Conservation (phyloP, 2,888 invertebrate species). For the Ditula angustiorana region DNA sequence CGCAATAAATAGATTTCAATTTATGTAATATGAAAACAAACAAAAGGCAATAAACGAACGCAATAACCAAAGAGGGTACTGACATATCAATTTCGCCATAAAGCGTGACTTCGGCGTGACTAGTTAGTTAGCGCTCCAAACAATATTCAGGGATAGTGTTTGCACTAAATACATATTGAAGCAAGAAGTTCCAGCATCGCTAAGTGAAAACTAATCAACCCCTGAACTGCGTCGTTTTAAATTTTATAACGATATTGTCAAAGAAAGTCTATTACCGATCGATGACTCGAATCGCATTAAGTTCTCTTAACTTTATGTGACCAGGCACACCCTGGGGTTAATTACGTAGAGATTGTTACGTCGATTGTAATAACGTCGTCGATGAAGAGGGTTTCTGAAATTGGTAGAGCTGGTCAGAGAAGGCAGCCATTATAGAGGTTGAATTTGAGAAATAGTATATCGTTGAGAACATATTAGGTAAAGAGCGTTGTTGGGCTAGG, state of each 20-base stretch:
- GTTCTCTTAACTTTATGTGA: conserved; percentile 12
- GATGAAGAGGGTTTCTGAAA: conserved; percentile 2
- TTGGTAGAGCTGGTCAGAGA: neutral
- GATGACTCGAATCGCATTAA: conserved; percentile 1
- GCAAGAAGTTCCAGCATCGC: neutral
- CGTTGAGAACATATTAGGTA: neutral
- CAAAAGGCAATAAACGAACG: too few species aligned
- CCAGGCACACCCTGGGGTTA: conserved; percentile 1
- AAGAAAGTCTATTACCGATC: neutral
- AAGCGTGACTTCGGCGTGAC: neutral
- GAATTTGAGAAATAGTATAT: neutral
- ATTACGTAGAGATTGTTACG: neutral
- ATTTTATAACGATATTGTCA: conserved; percentile 1
- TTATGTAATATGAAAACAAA: too few species aligned
- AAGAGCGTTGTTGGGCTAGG: too few species aligned
- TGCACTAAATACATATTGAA: neutral
- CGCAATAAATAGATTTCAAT: too few species aligned
- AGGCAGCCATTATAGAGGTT: neutral
- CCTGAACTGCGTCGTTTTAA: neutral
- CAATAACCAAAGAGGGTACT: too few species aligned
- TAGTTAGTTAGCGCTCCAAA: neutral
- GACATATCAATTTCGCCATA: neutral
- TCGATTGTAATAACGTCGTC: conserved; percentile 8
- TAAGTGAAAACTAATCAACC: neutral
- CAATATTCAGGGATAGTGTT: neutral